Conservation (phyloP, 2,113 vertebrate genomes). For the Bungarus multicinctus region DNA sequence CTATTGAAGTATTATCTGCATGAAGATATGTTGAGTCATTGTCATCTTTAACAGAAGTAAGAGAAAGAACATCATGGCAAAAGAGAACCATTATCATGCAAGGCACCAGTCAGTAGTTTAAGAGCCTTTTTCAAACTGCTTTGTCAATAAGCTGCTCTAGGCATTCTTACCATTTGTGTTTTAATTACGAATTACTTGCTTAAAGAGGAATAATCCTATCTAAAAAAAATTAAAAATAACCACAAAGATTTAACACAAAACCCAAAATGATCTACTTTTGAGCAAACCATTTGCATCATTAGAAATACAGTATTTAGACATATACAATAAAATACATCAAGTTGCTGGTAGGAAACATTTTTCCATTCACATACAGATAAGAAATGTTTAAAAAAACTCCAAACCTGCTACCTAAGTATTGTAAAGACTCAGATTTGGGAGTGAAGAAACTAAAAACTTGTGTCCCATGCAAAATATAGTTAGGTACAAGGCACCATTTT, state of each 20-base stretch:
- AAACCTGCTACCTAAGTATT: slow-evolving; percentile 27
- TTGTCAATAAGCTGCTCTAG: slow-evolving; percentile 34
- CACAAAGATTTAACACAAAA: slow-evolving; percentile 25
- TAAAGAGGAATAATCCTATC: slow-evolving; percentile 16
- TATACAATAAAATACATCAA: slow-evolving; percentile 21
- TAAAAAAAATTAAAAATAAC: slow-evolving; percentile 9
- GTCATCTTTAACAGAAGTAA: slow-evolving; percentile 31
- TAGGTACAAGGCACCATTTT: slow-evolving; percentile 71
- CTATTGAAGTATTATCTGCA: slow-evolving; percentile 15
- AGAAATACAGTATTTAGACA: slow-evolving; percentile 45
- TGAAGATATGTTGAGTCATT: background rate
- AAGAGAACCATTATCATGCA: slow-evolving; percentile 6
- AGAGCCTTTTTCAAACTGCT: slow-evolving; percentile 46
- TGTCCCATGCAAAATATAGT: slow-evolving; percentile 55
- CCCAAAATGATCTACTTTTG: slow-evolving; percentile 7
- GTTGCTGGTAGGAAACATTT: slow-evolving; percentile 55
- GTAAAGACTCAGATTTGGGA: slow-evolving; percentile 40
- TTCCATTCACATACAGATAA: slow-evolving; percentile 35
- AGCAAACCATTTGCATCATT: slow-evolving; percentile 29
- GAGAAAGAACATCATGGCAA: slow-evolving; percentile 20
- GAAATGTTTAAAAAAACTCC: slow-evolving; percentile 19
- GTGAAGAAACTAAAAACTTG: slow-evolving; percentile 37
- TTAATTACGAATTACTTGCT: background rate
- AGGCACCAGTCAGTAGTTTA: slow-evolving; percentile 28
- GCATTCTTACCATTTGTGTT: slow-evolving; percentile 25